Conservation (phyloP, 2,888 invertebrate genomes). For the Nomada flava region DNA sequence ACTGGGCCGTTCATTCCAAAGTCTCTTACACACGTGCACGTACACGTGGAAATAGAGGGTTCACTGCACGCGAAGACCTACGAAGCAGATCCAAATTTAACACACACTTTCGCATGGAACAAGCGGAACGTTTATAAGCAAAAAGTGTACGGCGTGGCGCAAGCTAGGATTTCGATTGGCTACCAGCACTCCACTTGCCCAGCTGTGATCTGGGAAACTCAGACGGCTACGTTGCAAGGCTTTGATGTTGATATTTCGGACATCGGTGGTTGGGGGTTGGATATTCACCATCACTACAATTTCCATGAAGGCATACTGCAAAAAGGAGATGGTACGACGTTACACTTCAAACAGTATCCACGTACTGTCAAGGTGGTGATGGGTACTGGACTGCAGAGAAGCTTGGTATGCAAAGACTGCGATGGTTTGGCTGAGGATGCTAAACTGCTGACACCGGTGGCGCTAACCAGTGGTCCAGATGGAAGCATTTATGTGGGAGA, state of each 20-base stretch:
- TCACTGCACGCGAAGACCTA: slow-evolving; percentile 96
- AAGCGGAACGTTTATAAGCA: slow-evolving; percentile 98
- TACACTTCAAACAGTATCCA: slow-evolving; percentile 97
- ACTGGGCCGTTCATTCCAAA: slow-evolving; percentile 92
- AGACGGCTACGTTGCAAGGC: slow-evolving; percentile 96
- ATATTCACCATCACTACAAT: slow-evolving; percentile 99
- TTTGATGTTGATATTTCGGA: slow-evolving; percentile 98
- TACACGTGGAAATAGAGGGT: slow-evolving; percentile 96
- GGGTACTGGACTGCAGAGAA: slow-evolving; percentile 95
- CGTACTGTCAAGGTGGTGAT: slow-evolving; percentile 95
- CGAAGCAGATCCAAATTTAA: slow-evolving; percentile 97
- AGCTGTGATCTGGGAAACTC: slow-evolving; percentile 96
- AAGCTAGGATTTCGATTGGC: slow-evolving; percentile 95
- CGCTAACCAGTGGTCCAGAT: slow-evolving; percentile 97
- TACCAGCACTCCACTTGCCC: slow-evolving; percentile 96
- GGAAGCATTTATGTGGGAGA: slow-evolving; percentile 99
- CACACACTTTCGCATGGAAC: slow-evolving; percentile 99
- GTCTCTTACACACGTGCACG: slow-evolving; percentile 94
- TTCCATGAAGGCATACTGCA: slow-evolving; percentile 99
- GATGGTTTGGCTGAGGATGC: slow-evolving; percentile 94
- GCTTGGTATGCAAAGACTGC: slow-evolving; percentile 94
- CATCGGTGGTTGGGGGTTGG: slow-evolving; percentile 98
- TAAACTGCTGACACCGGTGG: slow-evolving; percentile 95
- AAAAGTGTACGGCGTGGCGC: slow-evolving; percentile 95
- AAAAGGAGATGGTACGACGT: slow-evolving; percentile 97